Percentiles rank a stretch among this genome's conserved stretches.
phyloP scores from a whole-genome alignment of 1,140 invertebrate species.

The Meloidogyne floridensis region DNA sequence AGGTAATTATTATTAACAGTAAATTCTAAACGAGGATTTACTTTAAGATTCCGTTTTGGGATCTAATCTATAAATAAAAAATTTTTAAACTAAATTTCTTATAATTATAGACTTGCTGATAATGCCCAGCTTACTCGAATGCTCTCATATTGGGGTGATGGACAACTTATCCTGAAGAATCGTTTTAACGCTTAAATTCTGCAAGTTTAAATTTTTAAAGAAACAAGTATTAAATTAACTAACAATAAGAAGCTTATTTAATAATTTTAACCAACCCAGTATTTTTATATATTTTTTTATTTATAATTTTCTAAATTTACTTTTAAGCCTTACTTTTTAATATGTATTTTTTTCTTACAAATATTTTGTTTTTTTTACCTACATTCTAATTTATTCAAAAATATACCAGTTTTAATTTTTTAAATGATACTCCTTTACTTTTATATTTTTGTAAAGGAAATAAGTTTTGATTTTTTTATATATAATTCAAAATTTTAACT shows the following conservation, averaged over 20 bases:
- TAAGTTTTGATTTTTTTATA: neutral
- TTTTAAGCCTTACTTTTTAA: neutral
- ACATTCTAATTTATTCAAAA: neutral
- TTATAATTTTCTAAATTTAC: neutral
- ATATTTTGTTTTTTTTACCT: neutral
- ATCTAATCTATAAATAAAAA: too few species aligned
- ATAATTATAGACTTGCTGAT: neutral
- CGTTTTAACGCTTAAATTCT: slow-evolving; percentile 13
- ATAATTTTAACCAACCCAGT: neutral
- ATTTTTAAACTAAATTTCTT: too few species aligned
- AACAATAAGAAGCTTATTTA: too few species aligned
- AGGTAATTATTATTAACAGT: neutral
- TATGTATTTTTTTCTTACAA: neutral
- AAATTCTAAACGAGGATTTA: too few species aligned
- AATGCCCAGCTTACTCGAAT: neutral
- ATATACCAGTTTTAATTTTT: neutral
- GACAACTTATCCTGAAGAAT: slow-evolving; percentile 13
- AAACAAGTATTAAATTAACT: too few species aligned
- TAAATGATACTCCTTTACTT: slow-evolving; percentile 1
- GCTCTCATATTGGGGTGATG: slow-evolving; percentile 31
- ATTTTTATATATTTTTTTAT: neutral
- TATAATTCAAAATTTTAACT: too few species aligned
- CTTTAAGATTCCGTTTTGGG: too few species aligned
- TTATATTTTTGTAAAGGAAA: slow-evolving; percentile 2
- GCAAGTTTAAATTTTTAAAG: neutral